A percentile compares a stretch with the other conserved stretches of the same genome.
phyloP scores from a whole-genome alignment of 2,888 invertebrate genomes.

The Metallyticus violacea region DNA sequence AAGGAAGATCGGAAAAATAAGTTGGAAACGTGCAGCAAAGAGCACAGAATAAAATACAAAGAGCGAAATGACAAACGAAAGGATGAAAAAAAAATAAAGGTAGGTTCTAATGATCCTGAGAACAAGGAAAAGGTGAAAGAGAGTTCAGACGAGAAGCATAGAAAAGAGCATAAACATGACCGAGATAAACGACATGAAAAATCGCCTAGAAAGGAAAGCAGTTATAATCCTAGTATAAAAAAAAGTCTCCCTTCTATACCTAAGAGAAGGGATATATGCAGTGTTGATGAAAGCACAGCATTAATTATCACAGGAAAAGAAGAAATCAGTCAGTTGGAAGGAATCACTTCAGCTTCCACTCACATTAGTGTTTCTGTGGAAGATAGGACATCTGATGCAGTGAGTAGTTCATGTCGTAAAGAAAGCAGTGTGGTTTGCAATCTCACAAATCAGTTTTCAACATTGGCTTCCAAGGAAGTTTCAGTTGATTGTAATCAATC shows the following conservation, averaged over 20 bases:
- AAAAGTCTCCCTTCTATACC: neutral
- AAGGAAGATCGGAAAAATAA: constrained; percentile 1
- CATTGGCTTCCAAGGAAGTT: neutral
- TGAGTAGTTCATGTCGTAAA: neutral
- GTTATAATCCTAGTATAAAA: neutral
- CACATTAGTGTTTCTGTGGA: neutral
- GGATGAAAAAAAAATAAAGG: constrained; percentile 11
- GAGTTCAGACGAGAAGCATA: constrained; percentile 17
- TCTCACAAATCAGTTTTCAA: neutral
- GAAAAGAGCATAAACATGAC: constrained; percentile 27
- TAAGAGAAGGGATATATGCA: neutral
- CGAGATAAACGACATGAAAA: constrained; percentile 24
- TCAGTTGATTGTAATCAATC: neutral
- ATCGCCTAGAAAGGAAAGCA: constrained; percentile 17
- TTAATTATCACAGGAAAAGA: neutral
- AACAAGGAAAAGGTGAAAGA: constrained; percentile 21
- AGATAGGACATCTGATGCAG: neutral
- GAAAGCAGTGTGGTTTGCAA: constrained; percentile 21
- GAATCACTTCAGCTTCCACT: neutral
- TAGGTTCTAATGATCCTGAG: neutral
- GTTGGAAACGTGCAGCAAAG: neutral
- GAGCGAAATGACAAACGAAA: neutral
- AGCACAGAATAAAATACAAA: neutral
- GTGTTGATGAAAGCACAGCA: neutral
- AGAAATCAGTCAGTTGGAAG: neutral